Evolutionary conservation across 2,797 vertebrate genomes (phyloP).

Genomic region (Tamandua tetradactyla): DNA sequence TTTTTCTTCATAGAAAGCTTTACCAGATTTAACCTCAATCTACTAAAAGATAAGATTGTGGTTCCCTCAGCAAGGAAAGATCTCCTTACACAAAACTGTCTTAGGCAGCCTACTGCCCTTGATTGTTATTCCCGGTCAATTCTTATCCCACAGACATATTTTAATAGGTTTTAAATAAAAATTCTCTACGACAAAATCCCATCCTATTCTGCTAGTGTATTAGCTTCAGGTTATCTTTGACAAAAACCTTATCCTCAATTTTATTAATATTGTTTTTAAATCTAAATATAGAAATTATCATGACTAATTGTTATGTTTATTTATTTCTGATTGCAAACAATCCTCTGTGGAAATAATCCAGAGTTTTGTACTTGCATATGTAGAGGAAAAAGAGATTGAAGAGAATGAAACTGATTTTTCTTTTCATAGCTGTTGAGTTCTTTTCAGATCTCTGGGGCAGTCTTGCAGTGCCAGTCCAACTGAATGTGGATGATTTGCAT

Average conservation of each 20-base stretch:
- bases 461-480: neutral
- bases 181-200: neutral
- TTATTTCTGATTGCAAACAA: neutral
- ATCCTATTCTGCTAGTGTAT: neutral
- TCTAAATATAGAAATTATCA: neutral
- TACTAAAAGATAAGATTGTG: neutral
- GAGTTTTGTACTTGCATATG: neutral
- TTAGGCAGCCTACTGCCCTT: neutral
- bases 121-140: neutral
- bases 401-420: neutral
- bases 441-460: neutral
- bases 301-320: neutral
- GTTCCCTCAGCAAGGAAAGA: neutral
- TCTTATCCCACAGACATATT: neutral
- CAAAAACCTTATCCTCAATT: neutral
- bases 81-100: neutral
- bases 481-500: neutral
- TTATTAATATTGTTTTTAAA: neutral
- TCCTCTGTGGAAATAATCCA: neutral
- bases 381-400: neutral
- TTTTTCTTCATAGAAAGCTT: neutral
- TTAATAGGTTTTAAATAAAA: neutral
- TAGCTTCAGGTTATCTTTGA: neutral
- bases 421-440: neutral
- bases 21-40: neutral